Conservation (phyloP, 1,140 invertebrate genomes). For the Drosophila bifasciata region DNA sequence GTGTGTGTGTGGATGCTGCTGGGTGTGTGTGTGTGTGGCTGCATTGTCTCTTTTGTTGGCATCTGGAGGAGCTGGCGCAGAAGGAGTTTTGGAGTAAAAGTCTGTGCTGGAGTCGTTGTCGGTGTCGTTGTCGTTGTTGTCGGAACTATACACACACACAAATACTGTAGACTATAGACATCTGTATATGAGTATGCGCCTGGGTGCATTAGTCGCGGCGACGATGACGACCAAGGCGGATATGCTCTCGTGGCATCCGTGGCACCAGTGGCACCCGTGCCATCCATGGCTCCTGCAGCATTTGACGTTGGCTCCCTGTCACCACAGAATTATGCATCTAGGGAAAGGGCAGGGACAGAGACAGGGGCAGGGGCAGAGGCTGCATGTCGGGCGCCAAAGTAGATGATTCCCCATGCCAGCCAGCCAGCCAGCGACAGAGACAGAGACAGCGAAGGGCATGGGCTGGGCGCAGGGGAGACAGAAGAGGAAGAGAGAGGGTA, state of each 20-base stretch:
- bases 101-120: slow-evolving; percentile 43
- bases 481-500: slow-evolving; percentile 44
- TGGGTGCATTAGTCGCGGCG: slow-evolving; percentile 49
- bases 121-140: slow-evolving; percentile 44
- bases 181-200: slow-evolving; percentile 17
- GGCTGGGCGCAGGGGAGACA: too few relatives aligned
- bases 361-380: too few relatives aligned
- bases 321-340: slow-evolving; percentile 40
- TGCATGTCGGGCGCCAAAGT: too few relatives aligned
- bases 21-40: slow-evolving; percentile 17
- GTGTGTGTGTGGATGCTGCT: slow-evolving; percentile 11
- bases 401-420: not conserved
- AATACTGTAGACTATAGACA: slow-evolving; percentile 39
- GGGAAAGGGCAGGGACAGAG: not conserved
- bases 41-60: slow-evolving; percentile 49
- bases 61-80: too few relatives aligned
- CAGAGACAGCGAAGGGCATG: too few relatives aligned
- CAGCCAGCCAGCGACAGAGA: slow-evolving; percentile 10
- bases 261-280: not conserved
- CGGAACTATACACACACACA: slow-evolving; percentile 36
- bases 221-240: slow-evolving; percentile 32
- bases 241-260: slow-evolving; percentile 13
- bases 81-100: too few relatives aligned
- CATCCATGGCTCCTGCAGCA: slow-evolving; percentile 6
- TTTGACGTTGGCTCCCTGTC: slow-evolving; percentile 31